A percentile compares a stretch with the other conserved stretches of the same genome.
Evolutionary conservation across 2,888 invertebrate species (phyloP).

Genomic region (Heliconius ethilla): DNA sequence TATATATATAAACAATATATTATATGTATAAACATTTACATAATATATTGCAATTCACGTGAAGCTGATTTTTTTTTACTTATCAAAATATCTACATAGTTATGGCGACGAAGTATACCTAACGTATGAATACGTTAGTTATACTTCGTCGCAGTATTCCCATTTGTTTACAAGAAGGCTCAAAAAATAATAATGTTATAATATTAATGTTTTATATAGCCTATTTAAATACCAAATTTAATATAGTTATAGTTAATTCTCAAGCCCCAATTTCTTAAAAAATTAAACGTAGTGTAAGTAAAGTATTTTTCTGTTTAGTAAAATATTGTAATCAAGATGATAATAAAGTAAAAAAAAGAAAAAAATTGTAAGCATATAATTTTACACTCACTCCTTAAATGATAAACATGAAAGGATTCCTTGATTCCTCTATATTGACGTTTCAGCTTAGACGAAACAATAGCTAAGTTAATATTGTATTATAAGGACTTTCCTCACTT

Average conservation of each 20-base stretch:
- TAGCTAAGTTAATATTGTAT: constrained; percentile 35
- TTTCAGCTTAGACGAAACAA: constrained; percentile 18
- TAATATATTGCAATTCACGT: background rate
- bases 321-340: background rate
- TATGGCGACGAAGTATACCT: background rate
- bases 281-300: background rate
- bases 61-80: background rate
- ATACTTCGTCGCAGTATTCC: background rate
- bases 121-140: background rate
- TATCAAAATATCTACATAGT: background rate
- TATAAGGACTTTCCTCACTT: constrained; percentile 42
- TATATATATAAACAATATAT: background rate
- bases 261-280: background rate
- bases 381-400: background rate
- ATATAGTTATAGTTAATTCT: background rate
- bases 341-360: background rate
- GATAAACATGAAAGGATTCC: constrained; percentile 20
- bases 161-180: background rate
- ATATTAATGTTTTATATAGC: background rate
- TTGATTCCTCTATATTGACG: constrained; percentile 1
- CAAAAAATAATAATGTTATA: background rate
- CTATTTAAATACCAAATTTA: background rate
- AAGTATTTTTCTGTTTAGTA: background rate
- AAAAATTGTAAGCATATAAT: background rate
- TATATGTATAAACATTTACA: background rate